A percentile compares a stretch with the other conserved stretches of the same genome.
phyloP scores from a whole-genome alignment of 2,797 vertebrate species.

The Enteromius mattozi region DNA sequence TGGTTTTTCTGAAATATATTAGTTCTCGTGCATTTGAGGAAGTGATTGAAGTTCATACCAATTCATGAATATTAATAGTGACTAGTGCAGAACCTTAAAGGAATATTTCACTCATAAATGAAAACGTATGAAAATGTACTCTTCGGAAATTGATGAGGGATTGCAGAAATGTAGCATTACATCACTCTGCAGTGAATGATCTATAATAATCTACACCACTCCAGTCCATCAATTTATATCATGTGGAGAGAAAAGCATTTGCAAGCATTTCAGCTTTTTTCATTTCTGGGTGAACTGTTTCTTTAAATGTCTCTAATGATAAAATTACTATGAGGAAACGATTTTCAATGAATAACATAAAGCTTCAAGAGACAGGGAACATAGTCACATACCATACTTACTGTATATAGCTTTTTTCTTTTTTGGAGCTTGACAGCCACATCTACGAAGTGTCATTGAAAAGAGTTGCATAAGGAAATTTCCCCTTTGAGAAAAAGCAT shows the following conservation, averaged over 20 bases:
- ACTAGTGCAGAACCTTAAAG: neutral
- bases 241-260: neutral
- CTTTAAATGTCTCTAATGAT: neutral
- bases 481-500: neutral
- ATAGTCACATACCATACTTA: neutral
- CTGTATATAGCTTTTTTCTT: neutral
- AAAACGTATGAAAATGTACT: neutral
- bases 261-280: neutral
- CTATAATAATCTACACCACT: neutral
- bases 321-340: neutral
- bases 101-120: neutral
- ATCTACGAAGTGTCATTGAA: neutral
- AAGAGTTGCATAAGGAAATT: neutral
- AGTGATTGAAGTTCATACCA: neutral
- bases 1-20: conserved; percentile 7
- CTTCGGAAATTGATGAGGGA: neutral
- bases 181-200: neutral
- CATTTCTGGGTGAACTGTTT: neutral
- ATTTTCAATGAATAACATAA: neutral
- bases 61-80: neutral
- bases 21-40: neutral
- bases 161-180: neutral
- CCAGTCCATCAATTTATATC: neutral
- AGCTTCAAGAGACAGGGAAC: neutral
- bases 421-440: neutral